A percentile compares a stretch with the other conserved stretches of the same genome.
These are phyloP conservation scores for Odontamblyopus rebecca DNA, from an alignment of 2,797 vertebrate genomes.

Conservation along the genomic window DNA sequence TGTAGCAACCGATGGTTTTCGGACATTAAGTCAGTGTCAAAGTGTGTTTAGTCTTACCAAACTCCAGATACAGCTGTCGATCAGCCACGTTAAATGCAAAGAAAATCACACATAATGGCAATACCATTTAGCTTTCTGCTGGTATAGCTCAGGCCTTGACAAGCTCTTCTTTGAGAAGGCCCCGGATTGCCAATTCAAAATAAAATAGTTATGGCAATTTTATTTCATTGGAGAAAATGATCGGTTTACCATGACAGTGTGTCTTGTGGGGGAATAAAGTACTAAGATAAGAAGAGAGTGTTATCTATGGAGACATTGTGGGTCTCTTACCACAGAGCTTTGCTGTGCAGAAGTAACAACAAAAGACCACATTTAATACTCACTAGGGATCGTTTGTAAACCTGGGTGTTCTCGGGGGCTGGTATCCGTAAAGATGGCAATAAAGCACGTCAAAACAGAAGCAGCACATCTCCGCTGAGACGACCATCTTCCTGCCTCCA, in stretches of 20 bases:
- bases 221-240: constrained; percentile 24
- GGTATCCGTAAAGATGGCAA: constrained; percentile 98
- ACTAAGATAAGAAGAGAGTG: neutral
- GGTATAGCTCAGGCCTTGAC: constrained; percentile 39
- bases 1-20: constrained; percentile 23
- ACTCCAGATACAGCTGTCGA: neutral
- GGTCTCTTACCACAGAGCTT: constrained; percentile 25
- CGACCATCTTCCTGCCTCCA: constrained; percentile 94
- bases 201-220: constrained; percentile 27
- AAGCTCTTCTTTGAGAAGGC: constrained; percentile 41
- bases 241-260: constrained; percentile 47
- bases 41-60: neutral
- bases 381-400: constrained; percentile 99
- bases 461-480: constrained; percentile 98
- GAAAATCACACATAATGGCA: neutral
- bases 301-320: neutral
- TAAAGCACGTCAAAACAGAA: constrained; percentile 99
- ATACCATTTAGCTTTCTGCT: constrained; percentile 2
- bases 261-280: neutral
- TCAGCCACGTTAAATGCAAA: neutral
- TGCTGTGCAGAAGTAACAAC: constrained; percentile 55
- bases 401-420: constrained; percentile 96
- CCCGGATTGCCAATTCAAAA: constrained; percentile 40
- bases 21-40: constrained; percentile 21
- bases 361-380: constrained; percentile 67